These are phyloP conservation scores for Isaurus tuberculatus DNA, from an alignment of 92 coral and sea anemone species.

Conservation along the genomic window DNA sequence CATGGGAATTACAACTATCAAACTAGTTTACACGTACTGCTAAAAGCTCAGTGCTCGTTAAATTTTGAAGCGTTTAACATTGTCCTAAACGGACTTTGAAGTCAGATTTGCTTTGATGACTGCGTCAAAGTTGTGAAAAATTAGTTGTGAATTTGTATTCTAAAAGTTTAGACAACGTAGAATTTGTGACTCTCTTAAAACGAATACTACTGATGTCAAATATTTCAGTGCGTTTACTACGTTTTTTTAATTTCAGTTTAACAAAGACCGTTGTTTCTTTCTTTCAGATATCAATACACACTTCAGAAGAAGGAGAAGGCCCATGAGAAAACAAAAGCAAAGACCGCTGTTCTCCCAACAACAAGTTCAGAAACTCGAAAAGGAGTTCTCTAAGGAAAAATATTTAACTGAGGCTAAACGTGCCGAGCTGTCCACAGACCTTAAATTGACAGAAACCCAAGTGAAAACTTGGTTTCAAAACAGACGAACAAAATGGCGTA, in stretches of 20 bases:
- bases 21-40: no score
- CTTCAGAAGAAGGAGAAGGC: constrained; percentile 53
- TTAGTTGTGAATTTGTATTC: background rate
- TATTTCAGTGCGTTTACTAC: background rate
- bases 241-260: background rate
- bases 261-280: background rate
- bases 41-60: no score
- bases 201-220: background rate
- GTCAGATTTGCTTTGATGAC: background rate
- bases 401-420: constrained; percentile 59
- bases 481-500: constrained; percentile 68
- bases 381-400: constrained; percentile 59
- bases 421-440: constrained; percentile 61
- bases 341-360: constrained; percentile 65
- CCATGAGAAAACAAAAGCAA: constrained; percentile 60
- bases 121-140: background rate
- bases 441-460: constrained; percentile 64
- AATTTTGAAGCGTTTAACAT: no score
- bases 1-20: background rate
- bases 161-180: background rate
- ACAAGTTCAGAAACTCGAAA: constrained; percentile 64
- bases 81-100: no score
- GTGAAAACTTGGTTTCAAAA: constrained; percentile 73
- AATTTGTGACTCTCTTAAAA: background rate
- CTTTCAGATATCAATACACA: constrained; percentile 42